Base-by-base conservation (phyloP, 2,888 invertebrate genomes). In the Barypeithes pellucidus region DNA sequence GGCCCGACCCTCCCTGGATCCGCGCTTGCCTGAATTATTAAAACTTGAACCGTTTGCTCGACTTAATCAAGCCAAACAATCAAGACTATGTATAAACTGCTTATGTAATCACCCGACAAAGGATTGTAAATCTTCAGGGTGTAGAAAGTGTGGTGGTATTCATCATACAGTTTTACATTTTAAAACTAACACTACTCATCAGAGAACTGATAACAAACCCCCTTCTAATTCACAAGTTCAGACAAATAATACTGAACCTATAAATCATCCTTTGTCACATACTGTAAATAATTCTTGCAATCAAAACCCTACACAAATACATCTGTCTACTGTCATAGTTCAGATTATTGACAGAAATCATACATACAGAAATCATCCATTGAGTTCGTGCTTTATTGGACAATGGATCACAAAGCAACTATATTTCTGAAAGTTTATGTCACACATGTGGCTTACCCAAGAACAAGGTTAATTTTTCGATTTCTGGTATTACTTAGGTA, bases 131-230 rank as follows among this genome's bases (percentile, higher is more conserved):
- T 75, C 69, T 18, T 18, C 47, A 16, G 71, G 67, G 11, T 75
- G 75, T 24, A 39, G 67, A 24, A 43, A 33, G n/a, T 72, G 75
- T 63, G 24, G 33, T 47, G 47, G 63, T 36, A 69, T 59, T 11
- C 69, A 73, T 43, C 68, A 73, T 41, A 73, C 72, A n/a, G 47
- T 69, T 11, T 61, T 73, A 47, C 69, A 75, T 69, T 63, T 60
- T 18, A 36, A 66, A 14, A 47, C 18, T 52, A 11, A 45, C 16
- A 16, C 45, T 14, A 8, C 5, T 8, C 45, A 16, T 7, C 45
- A 45, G 9, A 18, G 12, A 39, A 3, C 7, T n/a, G 3, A 12
- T n/a, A n/a, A 39, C 12, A 4, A 39, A n/a, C 11, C 1, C 12
- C n/a, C 39, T n/a, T 4, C 39, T n/a, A 12, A 1, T 45, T 16